Base-by-base conservation (phyloP, 2,113 vertebrate genomes). In the Leptodactylus fuscus region DNA sequence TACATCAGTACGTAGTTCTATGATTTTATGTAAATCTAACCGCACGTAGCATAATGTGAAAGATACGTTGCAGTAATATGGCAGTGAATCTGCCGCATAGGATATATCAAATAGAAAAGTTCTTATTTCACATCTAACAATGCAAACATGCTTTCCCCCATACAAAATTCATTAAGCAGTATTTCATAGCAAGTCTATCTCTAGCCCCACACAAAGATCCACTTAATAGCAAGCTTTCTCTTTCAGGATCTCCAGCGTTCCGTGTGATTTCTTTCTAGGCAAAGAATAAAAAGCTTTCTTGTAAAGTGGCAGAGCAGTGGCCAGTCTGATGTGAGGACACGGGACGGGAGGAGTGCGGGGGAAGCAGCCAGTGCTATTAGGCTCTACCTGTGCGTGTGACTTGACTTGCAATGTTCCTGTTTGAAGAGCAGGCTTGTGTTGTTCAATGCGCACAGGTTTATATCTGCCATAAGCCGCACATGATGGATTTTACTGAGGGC, bases 191-290 rank as follows among this genome's bases (percentile, higher is more conserved):
- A 49, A 77, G 62, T 77, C 51, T 76, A 46, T 60, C 38, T 60
- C 51, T 24, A 74, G 36, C 69, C 41, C n/a, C 71, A 62, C 41
- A 65, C 53, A 84, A 48, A 77, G 53, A 84, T 67, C 58, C 82
- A 62, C 71, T 77, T 65, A 77, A 84, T 84, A 44, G 49, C 73
- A 49, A 84, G 73, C 55, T 38, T 76, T 77, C 41, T n/a, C 58
- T 84, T 84, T 84, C 82, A 84, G 73, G 27, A 77, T 84, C 73
- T 77, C 58, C 82, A 84, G 73, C 29, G 27, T 84, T 77, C 73
- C 82, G 41, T 77, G 71, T 67, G 71, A 77, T 84, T 77, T 67
- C 55, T 84, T 62, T 77, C 73, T 51, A 32, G 46, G 73, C 71
- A 76, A 67, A 84, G 82, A 84, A 84, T 51, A 49, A 77, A 84